phyloP scores from a whole-genome alignment of 2,113 vertebrate genomes.

The Ciconia maguari region DNA sequence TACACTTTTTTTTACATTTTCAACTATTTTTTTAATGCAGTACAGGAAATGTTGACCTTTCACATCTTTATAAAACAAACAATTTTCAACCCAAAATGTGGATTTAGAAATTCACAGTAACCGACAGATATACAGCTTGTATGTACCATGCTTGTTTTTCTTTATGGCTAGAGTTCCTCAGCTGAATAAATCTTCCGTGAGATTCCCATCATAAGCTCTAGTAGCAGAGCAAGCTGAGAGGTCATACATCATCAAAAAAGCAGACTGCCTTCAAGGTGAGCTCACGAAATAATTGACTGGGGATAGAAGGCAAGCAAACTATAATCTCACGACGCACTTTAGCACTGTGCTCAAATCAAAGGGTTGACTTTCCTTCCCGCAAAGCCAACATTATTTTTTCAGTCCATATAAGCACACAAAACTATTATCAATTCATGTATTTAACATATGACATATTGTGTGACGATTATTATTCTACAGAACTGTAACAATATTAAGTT shows the following conservation, averaged over 20 bases:
- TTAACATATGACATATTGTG: not conserved
- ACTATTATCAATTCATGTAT: not conserved
- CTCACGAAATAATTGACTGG: not conserved
- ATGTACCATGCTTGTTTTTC: not conserved
- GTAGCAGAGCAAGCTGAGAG: not conserved
- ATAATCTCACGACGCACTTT: not conserved
- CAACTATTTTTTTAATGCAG: not conserved
- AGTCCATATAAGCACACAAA: not conserved
- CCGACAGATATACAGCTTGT: fast-evolving
- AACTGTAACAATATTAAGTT: not conserved
- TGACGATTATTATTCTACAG: not conserved
- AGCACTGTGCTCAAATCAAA: not conserved
- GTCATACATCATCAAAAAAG: not conserved
- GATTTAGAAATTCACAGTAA: not conserved
- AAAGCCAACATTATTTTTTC: not conserved
- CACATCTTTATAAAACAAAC: not conserved
- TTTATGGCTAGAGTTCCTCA: not conserved
- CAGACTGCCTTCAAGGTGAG: not conserved
- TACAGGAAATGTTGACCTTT: not conserved
- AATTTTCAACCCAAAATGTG: not conserved
- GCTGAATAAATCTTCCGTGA: conserved; percentile 6
- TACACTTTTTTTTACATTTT: not conserved
- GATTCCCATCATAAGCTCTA: not conserved
- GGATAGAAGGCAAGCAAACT: not conserved
- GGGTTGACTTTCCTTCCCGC: not conserved